Conservation (phyloP, 2,797 vertebrate species). For the Picus viridis region DNA sequence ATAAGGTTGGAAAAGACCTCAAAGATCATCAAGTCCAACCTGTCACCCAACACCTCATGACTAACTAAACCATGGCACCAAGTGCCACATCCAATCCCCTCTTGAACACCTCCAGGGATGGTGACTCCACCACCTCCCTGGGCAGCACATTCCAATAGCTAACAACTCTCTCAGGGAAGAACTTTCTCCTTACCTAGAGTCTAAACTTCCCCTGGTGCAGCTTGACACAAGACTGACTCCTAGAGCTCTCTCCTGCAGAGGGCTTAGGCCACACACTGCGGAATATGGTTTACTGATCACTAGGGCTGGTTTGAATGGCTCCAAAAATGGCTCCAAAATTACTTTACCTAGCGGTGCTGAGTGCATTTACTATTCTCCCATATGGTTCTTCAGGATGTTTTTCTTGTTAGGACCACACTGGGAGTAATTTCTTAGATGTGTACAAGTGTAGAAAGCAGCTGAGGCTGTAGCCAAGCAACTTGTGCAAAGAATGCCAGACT, state of each 20-base stretch:
- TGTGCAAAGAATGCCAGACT: not conserved
- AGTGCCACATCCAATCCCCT: no score
- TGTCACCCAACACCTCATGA: no score
- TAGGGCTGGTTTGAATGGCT: conserved; percentile 23
- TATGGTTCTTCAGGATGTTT: conserved; percentile 31
- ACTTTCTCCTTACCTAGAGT: no score
- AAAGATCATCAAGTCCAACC: no score
- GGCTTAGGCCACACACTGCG: not conserved
- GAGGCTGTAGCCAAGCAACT: not conserved
- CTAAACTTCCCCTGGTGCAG: no score
- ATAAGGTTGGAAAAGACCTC: no score
- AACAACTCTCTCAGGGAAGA: no score
- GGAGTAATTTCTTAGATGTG: conserved; percentile 53
- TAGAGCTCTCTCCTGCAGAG: not conserved
- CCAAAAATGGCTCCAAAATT: conserved; percentile 42
- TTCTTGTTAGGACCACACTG: conserved; percentile 3
- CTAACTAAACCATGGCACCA: no score
- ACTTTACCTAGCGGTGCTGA: not conserved
- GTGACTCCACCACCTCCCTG: no score
- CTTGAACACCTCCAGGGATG: no score
- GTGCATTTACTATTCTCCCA: not conserved
- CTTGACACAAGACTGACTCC: not conserved
- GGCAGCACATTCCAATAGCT: no score
- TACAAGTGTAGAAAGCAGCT: not conserved
- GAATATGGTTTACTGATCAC: conserved; percentile 56